These are phyloP conservation scores for Protobothrops mucrosquamatus DNA, from an alignment of 2,113 vertebrate genomes.

Conservation along the genomic window DNA sequence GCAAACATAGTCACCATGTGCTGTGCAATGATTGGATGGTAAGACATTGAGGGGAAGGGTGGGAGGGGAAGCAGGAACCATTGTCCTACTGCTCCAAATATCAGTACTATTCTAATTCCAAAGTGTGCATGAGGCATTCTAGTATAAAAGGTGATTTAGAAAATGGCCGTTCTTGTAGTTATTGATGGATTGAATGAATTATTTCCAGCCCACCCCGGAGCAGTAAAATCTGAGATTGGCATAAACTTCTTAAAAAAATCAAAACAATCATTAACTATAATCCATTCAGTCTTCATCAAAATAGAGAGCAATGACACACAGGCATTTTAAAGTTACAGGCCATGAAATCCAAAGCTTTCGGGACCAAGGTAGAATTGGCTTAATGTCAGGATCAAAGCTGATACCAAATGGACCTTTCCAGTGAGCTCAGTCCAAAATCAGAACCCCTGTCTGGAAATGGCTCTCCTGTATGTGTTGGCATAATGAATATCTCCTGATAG, in stretches of 20 bases:
- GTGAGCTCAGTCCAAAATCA: background rate
- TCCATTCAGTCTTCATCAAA: background rate
- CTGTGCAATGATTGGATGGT: background rate
- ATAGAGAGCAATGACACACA: background rate
- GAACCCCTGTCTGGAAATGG: background rate
- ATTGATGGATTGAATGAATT: background rate
- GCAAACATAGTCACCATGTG: background rate
- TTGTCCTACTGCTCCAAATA: background rate
- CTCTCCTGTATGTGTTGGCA: background rate
- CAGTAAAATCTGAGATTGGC: background rate
- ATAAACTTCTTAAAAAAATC: background rate
- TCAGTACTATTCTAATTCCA: background rate
- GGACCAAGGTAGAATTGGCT: background rate
- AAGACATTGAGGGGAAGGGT: background rate
- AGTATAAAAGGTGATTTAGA: background rate
- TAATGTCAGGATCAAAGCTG: background rate
- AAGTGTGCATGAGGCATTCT: no score
- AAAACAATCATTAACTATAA: background rate
- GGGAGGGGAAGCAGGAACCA: no score
- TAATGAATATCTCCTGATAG: background rate
- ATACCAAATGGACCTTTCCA: background rate
- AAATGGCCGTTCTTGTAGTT: background rate
- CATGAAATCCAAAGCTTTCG: background rate
- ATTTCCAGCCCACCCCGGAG: background rate
- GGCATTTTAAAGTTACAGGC: background rate